Percentiles rank a stretch among this genome's conserved stretches.
These are phyloP conservation scores for Eidolon dupreanum DNA, from an alignment of 2,797 vertebrate genomes.

Conservation along the genomic window DNA sequence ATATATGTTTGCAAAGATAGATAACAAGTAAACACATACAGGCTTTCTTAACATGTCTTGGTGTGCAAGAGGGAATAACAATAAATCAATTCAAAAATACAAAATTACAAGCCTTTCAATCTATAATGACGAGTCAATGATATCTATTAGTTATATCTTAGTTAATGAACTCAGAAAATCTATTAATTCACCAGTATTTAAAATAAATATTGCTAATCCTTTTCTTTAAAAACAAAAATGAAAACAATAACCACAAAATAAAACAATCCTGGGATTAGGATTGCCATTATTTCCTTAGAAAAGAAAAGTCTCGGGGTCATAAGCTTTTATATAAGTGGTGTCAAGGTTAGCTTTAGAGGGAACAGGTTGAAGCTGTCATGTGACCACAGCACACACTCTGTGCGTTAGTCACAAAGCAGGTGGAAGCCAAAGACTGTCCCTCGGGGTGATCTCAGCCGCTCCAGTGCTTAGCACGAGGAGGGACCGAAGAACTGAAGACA, in stretches of 20 bases:
- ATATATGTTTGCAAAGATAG: neutral
- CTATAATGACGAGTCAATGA: neutral
- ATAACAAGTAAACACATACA: neutral
- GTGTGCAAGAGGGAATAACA: neutral
- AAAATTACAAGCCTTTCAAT: neutral
- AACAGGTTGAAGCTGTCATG: neutral
- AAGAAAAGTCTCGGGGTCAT: neutral
- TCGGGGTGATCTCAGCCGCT: accelerated
- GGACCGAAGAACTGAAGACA: neutral
- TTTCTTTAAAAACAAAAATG: neutral
- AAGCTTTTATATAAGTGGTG: neutral
- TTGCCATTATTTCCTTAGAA: neutral
- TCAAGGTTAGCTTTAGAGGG: neutral
- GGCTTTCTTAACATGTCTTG: neutral
- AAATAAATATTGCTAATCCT: neutral
- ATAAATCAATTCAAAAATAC: neutral
- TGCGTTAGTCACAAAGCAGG: neutral
- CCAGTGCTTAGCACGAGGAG: neutral
- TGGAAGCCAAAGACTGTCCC: neutral
- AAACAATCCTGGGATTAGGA: neutral
- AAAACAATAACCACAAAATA: neutral
- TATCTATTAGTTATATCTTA: neutral
- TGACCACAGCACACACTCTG: no score
- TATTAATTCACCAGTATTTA: neutral
- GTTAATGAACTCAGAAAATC: neutral